Base-by-base conservation (phyloP, 2,113 vertebrate species). In the Promerops cafer region DNA sequence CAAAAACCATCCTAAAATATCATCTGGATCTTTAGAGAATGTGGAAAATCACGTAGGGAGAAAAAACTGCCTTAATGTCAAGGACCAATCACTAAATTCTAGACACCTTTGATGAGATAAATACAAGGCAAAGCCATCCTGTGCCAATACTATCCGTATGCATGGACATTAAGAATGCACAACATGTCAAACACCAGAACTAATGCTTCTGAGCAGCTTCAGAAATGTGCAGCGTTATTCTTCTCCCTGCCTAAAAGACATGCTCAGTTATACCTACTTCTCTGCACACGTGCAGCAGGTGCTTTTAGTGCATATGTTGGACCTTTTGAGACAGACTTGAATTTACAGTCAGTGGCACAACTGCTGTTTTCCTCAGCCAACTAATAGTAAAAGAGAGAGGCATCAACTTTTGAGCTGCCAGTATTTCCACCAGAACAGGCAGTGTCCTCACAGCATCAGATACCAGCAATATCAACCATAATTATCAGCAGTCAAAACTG, bases 231-330 rank as follows among this genome's bases (percentile, higher is more conserved):
- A 69, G 21, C 16, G 75, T 47, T 21, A 23, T 30, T 71, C 44
- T 70, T 65, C 24, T 60, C 26, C 19, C 70, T 70, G 13, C 47
- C 52, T 26, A 5, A 49, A 95, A 15, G 1, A 9, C 28, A 24
- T 7, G 7, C 20, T 47, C 65, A 30, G 24, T 57, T 40, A 18
- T 4, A 44, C 2, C 24, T 40, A 42, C 30, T 33, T 33, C 63
- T 45, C 53, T 59, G 56, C 26, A 71, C 18, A 22, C 0, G 0
- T 22, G 40, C 40, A 54, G 59, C 52, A 66, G 35, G 17, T 33
- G 49, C 45, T 63, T 77, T 74, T 15, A 30, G 19, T 42, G 28
- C 31, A 33, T 8, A 9, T 8, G 4, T 22, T 79, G 35, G 33
- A 44, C 17, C 22, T 92, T 66, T 45, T 14, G 39, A 39, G 28